These are phyloP conservation scores for cat (Felis catus) DNA, from an alignment of 2,113 vertebrate species.

Conservation along the genomic window DNA sequence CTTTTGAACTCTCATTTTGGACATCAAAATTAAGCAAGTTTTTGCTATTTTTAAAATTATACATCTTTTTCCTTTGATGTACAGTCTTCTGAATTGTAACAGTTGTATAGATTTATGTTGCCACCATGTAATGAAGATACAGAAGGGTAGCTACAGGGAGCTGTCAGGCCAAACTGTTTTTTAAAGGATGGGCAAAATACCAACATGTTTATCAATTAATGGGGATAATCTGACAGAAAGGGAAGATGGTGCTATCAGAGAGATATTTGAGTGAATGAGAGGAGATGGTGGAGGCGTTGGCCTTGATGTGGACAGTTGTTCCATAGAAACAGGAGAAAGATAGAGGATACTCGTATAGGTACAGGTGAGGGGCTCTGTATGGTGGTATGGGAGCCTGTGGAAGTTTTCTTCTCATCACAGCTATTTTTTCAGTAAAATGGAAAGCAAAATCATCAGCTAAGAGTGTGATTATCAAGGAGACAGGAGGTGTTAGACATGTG, in stretches of 20 bases:
- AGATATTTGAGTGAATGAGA: background rate
- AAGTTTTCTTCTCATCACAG: background rate
- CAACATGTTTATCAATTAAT: background rate
- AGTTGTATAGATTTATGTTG: background rate
- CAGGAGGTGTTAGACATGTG: background rate
- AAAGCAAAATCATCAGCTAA: background rate
- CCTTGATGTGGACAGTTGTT: background rate
- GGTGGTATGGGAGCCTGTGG: background rate
- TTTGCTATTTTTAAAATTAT: background rate
- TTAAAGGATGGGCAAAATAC: background rate
- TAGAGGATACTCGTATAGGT: background rate
- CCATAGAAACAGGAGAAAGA: background rate
- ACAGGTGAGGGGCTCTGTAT: background rate
- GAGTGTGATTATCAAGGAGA: background rate
- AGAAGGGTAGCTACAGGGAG: background rate
- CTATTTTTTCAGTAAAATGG: background rate
- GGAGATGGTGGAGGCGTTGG: background rate
- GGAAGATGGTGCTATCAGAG: background rate
- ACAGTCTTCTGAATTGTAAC: background rate
- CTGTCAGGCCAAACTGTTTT: background rate
- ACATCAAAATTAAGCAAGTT: background rate
- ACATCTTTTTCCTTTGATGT: background rate
- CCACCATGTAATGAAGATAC: background rate
- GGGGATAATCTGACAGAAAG: background rate
- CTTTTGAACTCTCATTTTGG: background rate